A percentile compares a stretch with the other conserved stretches of the same genome.
Conservation (phyloP, 2,888 invertebrate genomes). For the Drosophila picticornis region DNA sequence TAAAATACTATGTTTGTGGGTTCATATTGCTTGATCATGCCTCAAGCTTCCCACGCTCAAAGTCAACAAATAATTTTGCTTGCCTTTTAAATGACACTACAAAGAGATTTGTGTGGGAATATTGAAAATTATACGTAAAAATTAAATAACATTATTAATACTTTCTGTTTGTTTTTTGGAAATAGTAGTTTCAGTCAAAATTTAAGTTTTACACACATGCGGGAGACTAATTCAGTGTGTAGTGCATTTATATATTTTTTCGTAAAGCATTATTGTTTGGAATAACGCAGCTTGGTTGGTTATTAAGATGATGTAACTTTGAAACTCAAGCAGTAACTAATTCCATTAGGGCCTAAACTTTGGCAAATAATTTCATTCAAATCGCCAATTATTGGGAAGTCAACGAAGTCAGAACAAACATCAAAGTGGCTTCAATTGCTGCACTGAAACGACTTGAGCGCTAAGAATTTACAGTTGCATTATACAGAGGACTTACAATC, state of each 20-base stretch:
- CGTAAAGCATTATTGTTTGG: neutral
- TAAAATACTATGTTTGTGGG: neutral
- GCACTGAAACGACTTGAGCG: slow-evolving; percentile 58
- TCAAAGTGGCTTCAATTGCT: slow-evolving; percentile 72
- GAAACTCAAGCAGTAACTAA: slow-evolving; percentile 22
- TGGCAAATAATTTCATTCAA: slow-evolving; percentile 32
- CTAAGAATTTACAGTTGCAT: slow-evolving; percentile 71
- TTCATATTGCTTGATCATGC: slow-evolving; percentile 11
- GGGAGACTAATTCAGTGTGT: neutral
- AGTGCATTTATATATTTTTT: neutral
- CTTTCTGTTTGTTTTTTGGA: neutral
- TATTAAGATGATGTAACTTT: slow-evolving; percentile 1
- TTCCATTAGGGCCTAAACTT: slow-evolving; percentile 31
- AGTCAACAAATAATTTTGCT: neutral
- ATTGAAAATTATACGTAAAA: neutral
- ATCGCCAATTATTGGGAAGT: slow-evolving; percentile 61
- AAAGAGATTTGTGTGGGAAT: neutral
- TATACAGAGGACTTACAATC: slow-evolving; percentile 45
- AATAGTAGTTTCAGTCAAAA: neutral
- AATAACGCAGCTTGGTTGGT: neutral
- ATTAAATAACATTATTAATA: neutral
- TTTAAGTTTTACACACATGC: neutral
- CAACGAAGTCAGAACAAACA: slow-evolving; percentile 67
- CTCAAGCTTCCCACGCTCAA: slow-evolving; percentile 7
- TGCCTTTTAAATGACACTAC: neutral